phyloP scores from a whole-genome alignment of 2,888 invertebrate species.

The Drosophila nr. fundita region DNA sequence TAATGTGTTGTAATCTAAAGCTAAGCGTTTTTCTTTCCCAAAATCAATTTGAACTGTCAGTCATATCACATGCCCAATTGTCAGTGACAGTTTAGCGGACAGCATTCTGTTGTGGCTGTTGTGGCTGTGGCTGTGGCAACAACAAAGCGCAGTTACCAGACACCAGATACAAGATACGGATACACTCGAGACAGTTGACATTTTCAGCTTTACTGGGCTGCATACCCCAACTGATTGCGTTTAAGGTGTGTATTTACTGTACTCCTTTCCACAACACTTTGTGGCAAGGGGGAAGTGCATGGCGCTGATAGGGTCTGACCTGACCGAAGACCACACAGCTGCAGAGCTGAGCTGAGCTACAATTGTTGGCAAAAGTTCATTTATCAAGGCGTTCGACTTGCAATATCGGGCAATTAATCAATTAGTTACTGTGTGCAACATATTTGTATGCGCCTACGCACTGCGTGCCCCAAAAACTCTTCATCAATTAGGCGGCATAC shows the following conservation, averaged over 20 bases:
- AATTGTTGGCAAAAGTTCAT: conserved; percentile 37
- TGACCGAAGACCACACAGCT: conserved; percentile 31
- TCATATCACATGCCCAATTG: conserved; percentile 69
- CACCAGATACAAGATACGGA: conserved; percentile 17
- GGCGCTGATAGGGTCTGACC: conserved; percentile 13
- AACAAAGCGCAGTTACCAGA: conserved; percentile 16
- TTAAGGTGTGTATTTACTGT: conserved; percentile 42
- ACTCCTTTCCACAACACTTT: conserved; percentile 37
- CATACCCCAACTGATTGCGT: conserved; percentile 47
- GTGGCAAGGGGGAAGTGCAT: neutral
- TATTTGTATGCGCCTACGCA: conserved; percentile 65
- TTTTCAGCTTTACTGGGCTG: conserved; percentile 45
- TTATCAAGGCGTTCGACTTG: conserved; percentile 49
- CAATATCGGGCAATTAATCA: conserved; percentile 18
- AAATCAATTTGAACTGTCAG: conserved; percentile 75
- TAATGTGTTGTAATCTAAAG: conserved; percentile 73
- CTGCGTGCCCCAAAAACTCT: conserved; percentile 28
- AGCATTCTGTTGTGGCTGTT: conserved; percentile 29
- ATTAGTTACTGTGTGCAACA: conserved; percentile 68
- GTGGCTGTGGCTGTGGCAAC: conserved; percentile 1
- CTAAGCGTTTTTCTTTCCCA: conserved; percentile 56
- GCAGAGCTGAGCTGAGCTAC: neutral
- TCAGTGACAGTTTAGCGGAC: conserved; percentile 70
- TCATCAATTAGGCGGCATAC: conserved; percentile 65
- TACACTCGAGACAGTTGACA: conserved; percentile 57